Evolutionary conservation across 2,113 vertebrate species (phyloP).

Genomic region (Abramis brama): DNA sequence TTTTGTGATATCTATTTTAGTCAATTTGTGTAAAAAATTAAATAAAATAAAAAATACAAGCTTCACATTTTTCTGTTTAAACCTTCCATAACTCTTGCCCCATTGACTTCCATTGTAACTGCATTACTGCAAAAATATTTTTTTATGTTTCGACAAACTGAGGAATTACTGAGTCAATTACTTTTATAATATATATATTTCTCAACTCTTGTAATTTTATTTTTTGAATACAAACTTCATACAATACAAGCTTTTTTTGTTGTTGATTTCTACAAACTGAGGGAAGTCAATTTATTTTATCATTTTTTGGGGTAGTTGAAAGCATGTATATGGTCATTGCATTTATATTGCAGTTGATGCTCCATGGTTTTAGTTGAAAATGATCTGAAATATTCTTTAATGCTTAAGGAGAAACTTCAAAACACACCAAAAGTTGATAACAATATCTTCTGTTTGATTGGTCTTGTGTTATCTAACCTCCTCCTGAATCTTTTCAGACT

Average conservation of each 20-base stretch:
- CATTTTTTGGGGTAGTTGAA: not conserved
- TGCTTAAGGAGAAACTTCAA: not conserved
- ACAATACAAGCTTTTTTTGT: too few relatives aligned
- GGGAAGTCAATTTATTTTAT: not conserved
- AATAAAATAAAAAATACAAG: not conserved
- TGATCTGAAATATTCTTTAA: not conserved
- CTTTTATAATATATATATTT: too few relatives aligned
- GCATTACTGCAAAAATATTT: not conserved
- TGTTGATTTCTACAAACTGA: not conserved
- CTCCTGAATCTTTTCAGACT: conserved; percentile 77
- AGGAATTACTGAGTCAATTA: too few relatives aligned
- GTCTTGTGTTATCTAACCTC: not conserved
- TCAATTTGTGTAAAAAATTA: not conserved
- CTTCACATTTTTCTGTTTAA: not conserved
- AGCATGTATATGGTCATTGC: too few relatives aligned
- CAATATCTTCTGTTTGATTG: not conserved
- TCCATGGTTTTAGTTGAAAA: not conserved
- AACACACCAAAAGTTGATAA: not conserved
- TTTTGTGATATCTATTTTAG: not conserved
- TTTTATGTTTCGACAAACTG: too few relatives aligned
- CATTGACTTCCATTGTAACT: not conserved
- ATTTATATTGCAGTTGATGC: not conserved
- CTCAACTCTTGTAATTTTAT: too few relatives aligned
- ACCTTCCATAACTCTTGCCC: not conserved
- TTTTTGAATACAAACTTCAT: too few relatives aligned